Conservation (phyloP, 2,888 invertebrate species). For the Bugulina stolonifera region DNA sequence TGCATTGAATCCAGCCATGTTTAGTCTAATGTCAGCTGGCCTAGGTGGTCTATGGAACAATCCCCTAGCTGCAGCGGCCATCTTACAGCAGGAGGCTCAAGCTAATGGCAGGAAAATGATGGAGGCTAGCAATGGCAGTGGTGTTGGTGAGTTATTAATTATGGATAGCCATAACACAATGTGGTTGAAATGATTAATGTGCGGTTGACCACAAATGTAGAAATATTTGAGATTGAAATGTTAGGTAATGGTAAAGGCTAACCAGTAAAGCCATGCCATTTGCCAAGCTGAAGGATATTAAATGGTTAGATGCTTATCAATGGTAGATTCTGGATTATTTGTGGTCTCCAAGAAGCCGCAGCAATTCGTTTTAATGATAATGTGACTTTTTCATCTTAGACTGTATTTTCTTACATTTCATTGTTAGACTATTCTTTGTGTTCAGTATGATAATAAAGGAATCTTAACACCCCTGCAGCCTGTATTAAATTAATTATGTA, state of each 20-base stretch:
- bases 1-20: constrained; percentile 16
- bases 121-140: background rate
- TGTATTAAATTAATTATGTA: too few relatives aligned
- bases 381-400: background rate
- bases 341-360: constrained; percentile 3
- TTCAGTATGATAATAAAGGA: background rate
- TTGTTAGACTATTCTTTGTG: background rate
- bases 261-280: too few relatives aligned
- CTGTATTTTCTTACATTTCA: background rate
- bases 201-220: constrained; percentile 17
- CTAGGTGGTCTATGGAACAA: background rate
- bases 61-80: constrained; percentile 12
- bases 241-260: background rate
- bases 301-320: background rate
- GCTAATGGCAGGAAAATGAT: background rate
- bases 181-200: background rate
- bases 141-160: background rate
- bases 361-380: background rate
- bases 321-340: background rate
- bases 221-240: background rate
- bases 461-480: background rate
- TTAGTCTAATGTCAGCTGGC: background rate
- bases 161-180: background rate
- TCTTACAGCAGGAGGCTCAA: constrained; percentile 5
- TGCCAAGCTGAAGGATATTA: background rate